Evolutionary conservation across 2,888 invertebrate species (phyloP).

Genomic region (Sarcophaga variegata): DNA sequence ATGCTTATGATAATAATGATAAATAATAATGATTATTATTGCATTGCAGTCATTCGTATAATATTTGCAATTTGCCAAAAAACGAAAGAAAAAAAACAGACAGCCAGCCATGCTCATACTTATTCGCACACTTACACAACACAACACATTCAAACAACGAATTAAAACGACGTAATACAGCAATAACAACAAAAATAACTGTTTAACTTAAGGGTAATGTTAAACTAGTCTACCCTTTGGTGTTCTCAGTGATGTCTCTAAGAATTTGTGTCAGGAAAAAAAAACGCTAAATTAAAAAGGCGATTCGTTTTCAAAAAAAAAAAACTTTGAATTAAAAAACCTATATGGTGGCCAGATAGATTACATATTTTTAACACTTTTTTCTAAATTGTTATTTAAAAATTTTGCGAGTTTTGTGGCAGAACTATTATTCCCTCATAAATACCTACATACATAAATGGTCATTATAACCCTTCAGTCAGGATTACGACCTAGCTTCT

Average conservation of each 20-base stretch:
- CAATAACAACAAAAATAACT: conserved; percentile 22
- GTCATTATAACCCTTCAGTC: too few species aligned
- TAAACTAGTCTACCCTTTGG: conserved; percentile 43
- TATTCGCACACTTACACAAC: neutral
- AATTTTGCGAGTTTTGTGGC: too few species aligned
- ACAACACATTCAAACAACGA: neutral
- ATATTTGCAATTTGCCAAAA: conserved; percentile 79
- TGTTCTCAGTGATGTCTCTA: conserved; percentile 26
- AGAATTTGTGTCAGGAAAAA: neutral
- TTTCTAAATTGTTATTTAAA: too few species aligned
- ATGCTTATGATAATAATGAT: conserved; percentile 20
- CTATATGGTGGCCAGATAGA: too few species aligned
- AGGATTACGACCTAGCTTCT: too few species aligned
- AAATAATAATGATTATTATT: conserved; percentile 70
- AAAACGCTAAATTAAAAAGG: neutral
- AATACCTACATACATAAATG: too few species aligned
- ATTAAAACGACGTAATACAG: neutral
- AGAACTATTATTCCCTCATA: too few species aligned
- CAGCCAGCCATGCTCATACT: conserved; percentile 39
- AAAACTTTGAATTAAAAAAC: too few species aligned
- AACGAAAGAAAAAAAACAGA: conserved; percentile 67
- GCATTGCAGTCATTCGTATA: conserved; percentile 80
- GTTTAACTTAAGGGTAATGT: conserved; percentile 44
- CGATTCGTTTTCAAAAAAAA: too few species aligned
- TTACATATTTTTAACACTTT: too few species aligned